These are phyloP conservation scores for Geopemphigus sp. DNA, from an alignment of 1,140 invertebrate genomes.

Conservation along the genomic window DNA sequence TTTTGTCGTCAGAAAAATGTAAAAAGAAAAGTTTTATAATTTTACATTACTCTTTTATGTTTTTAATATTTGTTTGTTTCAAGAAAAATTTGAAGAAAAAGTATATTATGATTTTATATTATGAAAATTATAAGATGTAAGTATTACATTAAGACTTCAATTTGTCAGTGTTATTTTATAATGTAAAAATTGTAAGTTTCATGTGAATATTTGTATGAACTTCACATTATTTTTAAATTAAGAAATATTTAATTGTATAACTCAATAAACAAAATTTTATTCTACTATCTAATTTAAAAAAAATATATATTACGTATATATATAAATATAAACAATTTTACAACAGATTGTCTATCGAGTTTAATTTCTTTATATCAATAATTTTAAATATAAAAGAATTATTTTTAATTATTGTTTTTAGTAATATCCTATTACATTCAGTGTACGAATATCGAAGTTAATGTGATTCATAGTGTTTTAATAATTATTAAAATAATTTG, in stretches of 20 bases:
- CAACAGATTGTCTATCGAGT: not conserved
- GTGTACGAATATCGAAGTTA: not conserved
- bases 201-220: not conserved
- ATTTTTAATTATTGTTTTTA: not conserved
- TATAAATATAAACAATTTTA: slow-evolving; percentile 21
- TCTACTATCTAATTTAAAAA: not conserved
- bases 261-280: not conserved
- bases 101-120: too few species aligned
- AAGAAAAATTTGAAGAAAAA: too few species aligned
- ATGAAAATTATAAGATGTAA: not conserved
- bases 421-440: not conserved
- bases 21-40: not conserved
- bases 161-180: not conserved
- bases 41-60: not conserved
- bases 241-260: slow-evolving; percentile 6
- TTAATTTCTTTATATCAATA: not conserved
- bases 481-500: not conserved
- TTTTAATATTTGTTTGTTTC: too few species aligned
- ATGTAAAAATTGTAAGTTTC: not conserved
- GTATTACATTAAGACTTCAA: slow-evolving; percentile 21
- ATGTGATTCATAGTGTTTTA: not conserved
- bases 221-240: slow-evolving; percentile 2
- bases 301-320: not conserved
- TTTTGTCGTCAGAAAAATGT: not conserved
- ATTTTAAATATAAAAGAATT: too few species aligned